A percentile compares a stretch with the other conserved stretches of the same genome.
phyloP scores from a whole-genome alignment of 1,140 invertebrate genomes.

The Dufourea novaeangliae region DNA sequence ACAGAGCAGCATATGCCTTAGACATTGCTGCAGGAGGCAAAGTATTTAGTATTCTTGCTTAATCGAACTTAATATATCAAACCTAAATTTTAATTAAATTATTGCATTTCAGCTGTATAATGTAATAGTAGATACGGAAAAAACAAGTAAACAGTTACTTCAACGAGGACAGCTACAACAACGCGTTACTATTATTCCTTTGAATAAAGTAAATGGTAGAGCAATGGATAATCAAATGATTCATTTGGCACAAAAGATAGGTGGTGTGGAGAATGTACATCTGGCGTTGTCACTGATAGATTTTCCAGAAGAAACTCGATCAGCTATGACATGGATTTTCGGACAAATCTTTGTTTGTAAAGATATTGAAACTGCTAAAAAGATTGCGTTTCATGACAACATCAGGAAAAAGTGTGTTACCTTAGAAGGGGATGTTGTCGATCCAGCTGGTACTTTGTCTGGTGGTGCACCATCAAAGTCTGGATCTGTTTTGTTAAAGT shows the following conservation, averaged over 20 bases:
- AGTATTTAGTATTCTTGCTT: slow-evolving; percentile 82
- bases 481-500: slow-evolving; percentile 79
- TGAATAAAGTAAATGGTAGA: slow-evolving; percentile 92
- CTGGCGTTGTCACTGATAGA: slow-evolving; percentile 91
- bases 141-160: slow-evolving; percentile 92
- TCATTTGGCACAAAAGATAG: slow-evolving; percentile 87
- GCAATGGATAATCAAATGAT: slow-evolving; percentile 85
- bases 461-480: slow-evolving; percentile 87
- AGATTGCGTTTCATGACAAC: slow-evolving; percentile 89
- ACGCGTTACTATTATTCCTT: slow-evolving; percentile 93
- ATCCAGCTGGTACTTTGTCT: slow-evolving; percentile 93
- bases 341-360: slow-evolving; percentile 92
- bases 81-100: slow-evolving; percentile 5
- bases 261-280: slow-evolving; percentile 91
- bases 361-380: slow-evolving; percentile 90
- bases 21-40: slow-evolving; percentile 93
- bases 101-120: slow-evolving; percentile 89
- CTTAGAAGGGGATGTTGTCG: slow-evolving; percentile 94
- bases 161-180: slow-evolving; percentile 90
- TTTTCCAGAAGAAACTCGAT: slow-evolving; percentile 86
- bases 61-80: slow-evolving; percentile 12
- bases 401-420: slow-evolving; percentile 93
- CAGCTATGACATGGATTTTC: slow-evolving; percentile 95
- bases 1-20: slow-evolving; percentile 89
- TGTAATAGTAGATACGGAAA: slow-evolving; percentile 94